Percentiles rank a stretch among this genome's conserved stretches.
phyloP scores from a whole-genome alignment of 2,888 invertebrate species.

The Agrotis ipsilon region DNA sequence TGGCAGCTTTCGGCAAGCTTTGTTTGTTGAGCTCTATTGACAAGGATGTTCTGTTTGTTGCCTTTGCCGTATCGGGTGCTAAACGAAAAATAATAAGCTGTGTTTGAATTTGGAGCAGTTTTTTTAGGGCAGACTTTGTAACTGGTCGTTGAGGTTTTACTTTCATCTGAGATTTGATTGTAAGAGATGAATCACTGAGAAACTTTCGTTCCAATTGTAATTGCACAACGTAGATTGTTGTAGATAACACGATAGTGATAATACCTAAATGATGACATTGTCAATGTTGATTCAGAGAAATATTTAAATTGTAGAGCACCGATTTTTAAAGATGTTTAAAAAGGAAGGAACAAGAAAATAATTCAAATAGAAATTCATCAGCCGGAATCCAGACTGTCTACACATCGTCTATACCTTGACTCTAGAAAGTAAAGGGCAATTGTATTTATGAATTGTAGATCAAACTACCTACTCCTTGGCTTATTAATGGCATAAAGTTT shows the following conservation, averaged over 20 bases:
- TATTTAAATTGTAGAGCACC: too few relatives aligned
- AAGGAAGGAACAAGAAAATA: too few relatives aligned
- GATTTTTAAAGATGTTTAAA: too few relatives aligned
- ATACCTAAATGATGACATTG: too few relatives aligned
- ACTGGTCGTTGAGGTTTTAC: conserved; percentile 27
- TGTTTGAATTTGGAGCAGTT: conserved; percentile 36
- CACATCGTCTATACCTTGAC: too few relatives aligned
- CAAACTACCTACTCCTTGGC: conserved; percentile 39
- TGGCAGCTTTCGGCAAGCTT: conserved; percentile 79
- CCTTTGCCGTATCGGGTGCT: conserved; percentile 61
- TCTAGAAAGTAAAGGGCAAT: too few relatives aligned
- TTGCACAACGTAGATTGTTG: conserved; percentile 38
- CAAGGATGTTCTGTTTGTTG: conserved; percentile 70
- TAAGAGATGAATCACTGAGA: neutral
- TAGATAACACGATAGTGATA: neutral
- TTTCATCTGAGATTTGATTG: conserved; percentile 22
- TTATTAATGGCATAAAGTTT: conserved; percentile 25
- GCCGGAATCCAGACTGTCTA: too few relatives aligned
- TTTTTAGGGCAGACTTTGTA: conserved; percentile 16
- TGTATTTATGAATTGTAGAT: neutral
- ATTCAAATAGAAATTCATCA: too few relatives aligned
- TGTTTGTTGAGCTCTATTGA: conserved; percentile 76
- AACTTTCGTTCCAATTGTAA: conserved; percentile 5
- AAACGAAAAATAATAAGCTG: conserved; percentile 55
- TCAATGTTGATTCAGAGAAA: too few relatives aligned